Base-by-base conservation (phyloP, 2,888 invertebrate species). In the Andrena praecox region DNA sequence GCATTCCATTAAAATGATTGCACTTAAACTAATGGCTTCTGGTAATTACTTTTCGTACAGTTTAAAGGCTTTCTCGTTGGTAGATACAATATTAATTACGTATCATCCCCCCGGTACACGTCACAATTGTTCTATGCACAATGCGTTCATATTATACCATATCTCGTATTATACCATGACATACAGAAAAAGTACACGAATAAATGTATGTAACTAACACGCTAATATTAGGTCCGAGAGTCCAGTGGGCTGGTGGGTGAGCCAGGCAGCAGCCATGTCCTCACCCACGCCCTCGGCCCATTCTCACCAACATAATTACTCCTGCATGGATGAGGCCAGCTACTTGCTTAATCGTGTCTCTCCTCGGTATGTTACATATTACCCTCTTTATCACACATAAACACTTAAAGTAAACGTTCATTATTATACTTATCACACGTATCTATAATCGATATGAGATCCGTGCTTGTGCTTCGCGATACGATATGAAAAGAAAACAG, bases 261-360 rank as follows among this genome's bases (percentile, higher is more conserved):
- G 93, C 91, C 93, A 93, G 91, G 93, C 93, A 84, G 93, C 93
- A 87, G 93, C 93, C 90, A 93, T 93, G 93, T 93, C 93, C 92
- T 93, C 94, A 91, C 93, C 93, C 89, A 93, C 93, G 87, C 91
- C 93, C 91, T 93, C 93, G 84, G 89, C 91, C 81, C 91, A 92
- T 89, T 92, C 91, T 91, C 92, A 91, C 86, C 92, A 92, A 83
- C 91, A 92, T 90, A 92, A 93, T 90, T 91, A 90, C 87, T 91
- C 91, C 92, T 93, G 93, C 93, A 93, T 92, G 92, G 93, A 93
- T 89, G 93, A 93, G 93, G 93, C 93, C 91, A 93, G 92, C 91
- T 91, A 93, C 89, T 93, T 93, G 92, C 93, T 94, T 93, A 92
- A 93, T 90, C 93, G 91, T 91, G 91, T 92, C 88, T 91, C 91